Evolutionary conservation across 2,797 vertebrate species (phyloP).

Genomic region (Ptychobarbus kaznakovi): DNA sequence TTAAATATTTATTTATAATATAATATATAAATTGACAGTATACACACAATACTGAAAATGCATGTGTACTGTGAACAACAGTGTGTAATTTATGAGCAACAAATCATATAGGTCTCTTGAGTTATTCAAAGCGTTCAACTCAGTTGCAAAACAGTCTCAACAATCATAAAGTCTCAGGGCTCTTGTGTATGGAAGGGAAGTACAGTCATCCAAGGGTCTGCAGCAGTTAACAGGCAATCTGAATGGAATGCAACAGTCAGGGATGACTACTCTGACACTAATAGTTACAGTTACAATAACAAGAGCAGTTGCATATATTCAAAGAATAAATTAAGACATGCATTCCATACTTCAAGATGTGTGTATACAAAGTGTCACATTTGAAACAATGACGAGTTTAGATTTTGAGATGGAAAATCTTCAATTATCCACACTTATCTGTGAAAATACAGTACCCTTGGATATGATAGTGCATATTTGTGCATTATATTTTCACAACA

Average conservation of each 20-base stretch:
- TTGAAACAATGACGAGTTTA: background rate
- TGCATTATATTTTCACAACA: background rate
- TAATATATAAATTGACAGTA: too few relatives aligned
- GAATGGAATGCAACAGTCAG: conserved; percentile 55
- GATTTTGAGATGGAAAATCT: background rate
- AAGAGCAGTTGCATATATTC: conserved; percentile 1
- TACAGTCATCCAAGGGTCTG: conserved; percentile 49
- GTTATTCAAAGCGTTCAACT: conserved; percentile 29
- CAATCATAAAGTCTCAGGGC: conserved; percentile 31
- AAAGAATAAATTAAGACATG: background rate
- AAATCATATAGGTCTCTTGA: background rate
- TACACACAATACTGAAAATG: background rate
- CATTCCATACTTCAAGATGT: background rate
- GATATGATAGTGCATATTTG: too few relatives aligned
- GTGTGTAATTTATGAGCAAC: background rate
- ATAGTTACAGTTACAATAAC: conserved; percentile 24
- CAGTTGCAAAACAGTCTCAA: conserved; percentile 26
- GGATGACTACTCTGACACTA: conserved; percentile 22
- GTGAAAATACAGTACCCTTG: background rate
- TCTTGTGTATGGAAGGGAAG: conserved; percentile 53
- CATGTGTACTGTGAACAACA: background rate
- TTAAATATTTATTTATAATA: too few relatives aligned
- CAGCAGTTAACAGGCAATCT: conserved; percentile 60
- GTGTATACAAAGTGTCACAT: background rate
- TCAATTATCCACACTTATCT: background rate